A percentile compares a stretch with the other conserved stretches of the same genome.
These are phyloP conservation scores for Heliconius himera DNA, from an alignment of 1,140 invertebrate species.

Conservation along the genomic window DNA sequence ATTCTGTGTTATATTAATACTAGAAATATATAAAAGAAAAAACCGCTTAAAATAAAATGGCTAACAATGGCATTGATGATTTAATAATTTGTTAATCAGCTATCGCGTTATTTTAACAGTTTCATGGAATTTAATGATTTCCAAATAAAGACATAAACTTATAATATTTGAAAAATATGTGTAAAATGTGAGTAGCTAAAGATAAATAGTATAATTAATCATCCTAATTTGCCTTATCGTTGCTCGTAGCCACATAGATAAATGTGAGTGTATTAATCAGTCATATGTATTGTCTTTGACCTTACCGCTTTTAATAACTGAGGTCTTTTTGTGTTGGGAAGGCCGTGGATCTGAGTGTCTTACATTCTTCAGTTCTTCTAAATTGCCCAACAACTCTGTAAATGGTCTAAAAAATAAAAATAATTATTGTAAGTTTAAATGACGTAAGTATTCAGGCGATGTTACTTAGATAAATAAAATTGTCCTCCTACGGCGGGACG, in stretches of 20 bases:
- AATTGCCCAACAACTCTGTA: slow-evolving; percentile 72
- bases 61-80: neutral
- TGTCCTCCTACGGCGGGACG: too few relatives aligned
- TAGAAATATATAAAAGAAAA: too few relatives aligned
- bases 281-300: slow-evolving; percentile 10
- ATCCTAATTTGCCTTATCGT: neutral
- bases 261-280: slow-evolving; percentile 12
- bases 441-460: too few relatives aligned
- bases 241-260: neutral
- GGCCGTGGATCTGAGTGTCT: slow-evolving; percentile 58
- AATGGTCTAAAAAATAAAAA: slow-evolving; percentile 64
- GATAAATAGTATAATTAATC: neutral
- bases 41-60: neutral
- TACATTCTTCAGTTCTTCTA: slow-evolving; percentile 70
- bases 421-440: slow-evolving; percentile 19
- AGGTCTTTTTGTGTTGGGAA: slow-evolving; percentile 64
- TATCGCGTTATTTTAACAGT: neutral
- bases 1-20: too few relatives aligned
- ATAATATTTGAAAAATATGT: neutral
- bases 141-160: neutral
- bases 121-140: neutral
- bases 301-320: slow-evolving; percentile 73
- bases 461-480: too few relatives aligned
- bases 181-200: neutral
- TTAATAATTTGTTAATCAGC: neutral